These are phyloP conservation scores for Zele albiditarsus DNA, from an alignment of 2,888 invertebrate genomes.

Conservation along the genomic window DNA sequence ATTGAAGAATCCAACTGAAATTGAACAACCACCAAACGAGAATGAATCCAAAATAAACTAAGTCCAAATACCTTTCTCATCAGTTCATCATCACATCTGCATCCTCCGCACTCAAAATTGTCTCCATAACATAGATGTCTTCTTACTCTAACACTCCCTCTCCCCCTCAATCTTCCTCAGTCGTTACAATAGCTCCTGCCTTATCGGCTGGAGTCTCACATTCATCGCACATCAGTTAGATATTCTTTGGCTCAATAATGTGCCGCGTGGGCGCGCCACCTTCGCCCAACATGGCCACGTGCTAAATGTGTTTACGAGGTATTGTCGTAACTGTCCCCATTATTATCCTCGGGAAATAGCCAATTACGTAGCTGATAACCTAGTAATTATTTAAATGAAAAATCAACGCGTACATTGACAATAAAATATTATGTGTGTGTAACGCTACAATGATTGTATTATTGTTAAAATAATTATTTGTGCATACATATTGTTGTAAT, in stretches of 20 bases:
- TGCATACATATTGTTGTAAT: not conserved
- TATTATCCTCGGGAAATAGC: not conserved
- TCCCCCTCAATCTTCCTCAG: not conserved
- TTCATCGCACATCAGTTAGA: conserved; percentile 22
- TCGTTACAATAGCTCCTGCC: conserved; percentile 39
- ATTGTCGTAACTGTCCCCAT: conserved; percentile 7
- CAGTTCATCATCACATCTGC: too few species aligned
- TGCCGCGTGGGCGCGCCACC: conserved; percentile 53
- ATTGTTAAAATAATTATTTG: not conserved
- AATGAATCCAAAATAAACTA: too few species aligned
- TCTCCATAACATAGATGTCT: too few species aligned
- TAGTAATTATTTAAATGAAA: not conserved
- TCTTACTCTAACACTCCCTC: not conserved
- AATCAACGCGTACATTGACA: not conserved
- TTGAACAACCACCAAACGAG: too few species aligned
- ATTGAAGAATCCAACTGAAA: too few species aligned
- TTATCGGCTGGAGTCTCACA: conserved; percentile 54
- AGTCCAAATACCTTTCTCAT: too few species aligned
- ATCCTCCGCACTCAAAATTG: too few species aligned
- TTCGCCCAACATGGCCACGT: conserved; percentile 70
- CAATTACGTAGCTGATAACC: conserved; percentile 4
- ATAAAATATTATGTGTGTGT: not conserved
- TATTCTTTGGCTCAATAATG: not conserved
- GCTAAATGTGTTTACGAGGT: conserved; percentile 56
- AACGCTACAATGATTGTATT: not conserved